Evolutionary conservation across 35 echinoderm and acorn worm genomes (phyloP).

Genomic region (Ophioderma brevispina): DNA sequence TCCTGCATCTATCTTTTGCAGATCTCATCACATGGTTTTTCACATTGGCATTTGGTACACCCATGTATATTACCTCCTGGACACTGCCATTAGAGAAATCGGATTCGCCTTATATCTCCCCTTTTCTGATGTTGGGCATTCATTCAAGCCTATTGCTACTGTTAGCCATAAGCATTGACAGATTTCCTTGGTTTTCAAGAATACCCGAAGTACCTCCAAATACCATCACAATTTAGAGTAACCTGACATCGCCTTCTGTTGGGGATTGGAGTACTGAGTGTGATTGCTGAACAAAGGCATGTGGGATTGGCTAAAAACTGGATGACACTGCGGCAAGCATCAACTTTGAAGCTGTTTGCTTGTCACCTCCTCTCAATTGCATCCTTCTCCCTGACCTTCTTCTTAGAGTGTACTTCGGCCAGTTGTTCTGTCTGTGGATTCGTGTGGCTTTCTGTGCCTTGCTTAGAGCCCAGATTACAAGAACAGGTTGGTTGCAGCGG

Average conservation of each 20-base stretch:
- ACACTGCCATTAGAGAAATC: background rate
- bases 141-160: background rate
- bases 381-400: background rate
- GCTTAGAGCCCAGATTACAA: background rate
- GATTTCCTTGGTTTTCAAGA: conserved; percentile 22
- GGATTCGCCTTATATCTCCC: background rate
- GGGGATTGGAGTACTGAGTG: background rate
- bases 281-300: background rate
- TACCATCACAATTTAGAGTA: background rate
- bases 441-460: background rate
- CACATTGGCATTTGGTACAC: background rate
- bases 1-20: conserved; percentile 1
- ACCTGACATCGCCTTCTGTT: conserved; percentile 14
- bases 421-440: background rate
- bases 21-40: conserved; percentile 8
- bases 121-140: background rate
- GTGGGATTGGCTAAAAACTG: background rate
- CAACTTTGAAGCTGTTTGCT: background rate
- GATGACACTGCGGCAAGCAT: background rate
- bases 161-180: conserved; percentile 9
- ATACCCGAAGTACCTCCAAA: conserved; percentile 18
- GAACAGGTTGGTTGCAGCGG: background rate
- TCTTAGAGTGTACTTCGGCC: background rate
- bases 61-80: background rate
- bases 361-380: background rate